Percentiles rank a stretch among this genome's conserved stretches.
These are phyloP conservation scores for Drymonia ruficornis DNA, from an alignment of 2,888 invertebrate species.

Conservation along the genomic window DNA sequence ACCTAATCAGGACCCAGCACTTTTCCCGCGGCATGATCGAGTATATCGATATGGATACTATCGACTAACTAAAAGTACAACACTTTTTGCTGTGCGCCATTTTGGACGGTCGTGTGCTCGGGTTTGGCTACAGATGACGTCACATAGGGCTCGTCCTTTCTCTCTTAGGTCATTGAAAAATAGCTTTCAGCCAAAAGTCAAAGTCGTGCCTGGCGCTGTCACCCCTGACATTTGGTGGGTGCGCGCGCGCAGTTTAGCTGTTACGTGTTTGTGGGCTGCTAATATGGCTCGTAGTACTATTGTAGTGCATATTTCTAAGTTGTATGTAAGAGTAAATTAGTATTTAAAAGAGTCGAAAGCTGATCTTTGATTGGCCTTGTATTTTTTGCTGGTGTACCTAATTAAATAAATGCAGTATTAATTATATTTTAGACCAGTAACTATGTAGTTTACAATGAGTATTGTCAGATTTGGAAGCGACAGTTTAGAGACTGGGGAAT, in stretches of 20 bases:
- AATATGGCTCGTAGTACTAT: slow-evolving; percentile 25
- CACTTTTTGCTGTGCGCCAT: too few relatives aligned
- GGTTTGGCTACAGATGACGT: too few relatives aligned
- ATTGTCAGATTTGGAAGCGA: too few relatives aligned
- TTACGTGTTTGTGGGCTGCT: slow-evolving; percentile 9
- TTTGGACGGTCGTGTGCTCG: too few relatives aligned
- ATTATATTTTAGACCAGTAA: not conserved
- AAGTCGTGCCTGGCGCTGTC: slow-evolving; percentile 54
- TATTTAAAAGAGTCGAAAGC: not conserved
- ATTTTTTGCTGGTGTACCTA: not conserved
- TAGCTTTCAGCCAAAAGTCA: slow-evolving; percentile 51
- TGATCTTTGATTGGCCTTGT: not conserved
- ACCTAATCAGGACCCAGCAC: too few relatives aligned
- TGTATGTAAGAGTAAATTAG: not conserved
- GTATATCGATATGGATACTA: too few relatives aligned
- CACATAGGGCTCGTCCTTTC: too few relatives aligned
- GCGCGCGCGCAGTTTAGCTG: not conserved
- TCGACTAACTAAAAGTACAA: too few relatives aligned
- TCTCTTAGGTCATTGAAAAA: too few relatives aligned
- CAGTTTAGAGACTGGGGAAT: too few relatives aligned
- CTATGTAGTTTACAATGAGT: too few relatives aligned
- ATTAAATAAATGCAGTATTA: not conserved
- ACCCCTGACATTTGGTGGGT: slow-evolving; percentile 52
- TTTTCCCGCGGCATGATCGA: too few relatives aligned
- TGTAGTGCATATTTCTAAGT: slow-evolving; percentile 6